Conservation (phyloP, 30 jellyfish, hydroid and myxozoan species). For the Sanderia malayensis region DNA sequence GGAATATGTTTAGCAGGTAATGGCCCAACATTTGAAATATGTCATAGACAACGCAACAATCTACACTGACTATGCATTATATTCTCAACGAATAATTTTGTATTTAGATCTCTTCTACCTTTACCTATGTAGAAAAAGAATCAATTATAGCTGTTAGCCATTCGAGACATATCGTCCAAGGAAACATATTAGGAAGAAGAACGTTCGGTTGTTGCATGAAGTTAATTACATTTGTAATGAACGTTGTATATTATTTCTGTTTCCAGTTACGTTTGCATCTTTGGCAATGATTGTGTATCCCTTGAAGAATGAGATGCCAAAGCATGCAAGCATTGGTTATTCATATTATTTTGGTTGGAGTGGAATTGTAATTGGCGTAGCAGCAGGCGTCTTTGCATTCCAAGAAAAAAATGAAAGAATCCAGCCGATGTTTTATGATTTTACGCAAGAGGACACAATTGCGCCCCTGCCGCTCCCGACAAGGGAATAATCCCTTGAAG, state of each 20-base stretch:
- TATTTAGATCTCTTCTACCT: not conserved
- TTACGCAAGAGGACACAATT: too few relatives aligned
- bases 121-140: not conserved
- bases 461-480: too few relatives aligned
- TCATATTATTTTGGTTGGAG: conserved; percentile 26
- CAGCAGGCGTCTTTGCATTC: conserved; percentile 27
- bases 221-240: not conserved
- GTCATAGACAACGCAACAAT: too few relatives aligned
- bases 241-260: not conserved
- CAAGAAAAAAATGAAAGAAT: conserved; percentile 18
- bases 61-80: too few relatives aligned
- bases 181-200: not conserved
- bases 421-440: conserved; percentile 10
- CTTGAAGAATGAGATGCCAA: not conserved
- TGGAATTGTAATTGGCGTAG: conserved; percentile 13
- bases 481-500: too few relatives aligned
- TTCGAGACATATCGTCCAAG: not conserved
- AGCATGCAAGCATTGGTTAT: conserved; percentile 14
- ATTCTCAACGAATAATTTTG: too few relatives aligned
- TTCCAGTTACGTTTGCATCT: not conserved
- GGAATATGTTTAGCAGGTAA: conserved; percentile 19
- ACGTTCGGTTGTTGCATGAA: not conserved
- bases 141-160: not conserved
- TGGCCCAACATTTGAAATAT: too few relatives aligned
- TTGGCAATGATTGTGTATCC: conserved; percentile 13